phyloP scores from a whole-genome alignment of 1,140 invertebrate species.

The Neodiprion fabricii region DNA sequence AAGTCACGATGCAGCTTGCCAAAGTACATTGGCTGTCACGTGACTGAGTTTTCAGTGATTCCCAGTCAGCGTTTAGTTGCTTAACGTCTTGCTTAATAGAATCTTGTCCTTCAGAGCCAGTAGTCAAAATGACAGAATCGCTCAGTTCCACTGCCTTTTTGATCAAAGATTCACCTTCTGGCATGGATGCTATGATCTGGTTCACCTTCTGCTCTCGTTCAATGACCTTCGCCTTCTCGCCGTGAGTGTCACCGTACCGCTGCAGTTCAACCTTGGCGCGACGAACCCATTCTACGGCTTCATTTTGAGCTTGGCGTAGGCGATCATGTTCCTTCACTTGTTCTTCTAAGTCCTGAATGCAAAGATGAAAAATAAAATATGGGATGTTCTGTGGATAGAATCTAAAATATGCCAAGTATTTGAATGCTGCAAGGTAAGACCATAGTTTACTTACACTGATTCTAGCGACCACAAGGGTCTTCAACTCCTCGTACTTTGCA shows the following conservation, averaged over 20 bases:
- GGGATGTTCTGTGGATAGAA: conserved; percentile 19
- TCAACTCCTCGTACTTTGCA: conserved; percentile 74
- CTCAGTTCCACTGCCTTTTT: conserved; percentile 79
- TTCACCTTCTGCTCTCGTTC: conserved; percentile 77
- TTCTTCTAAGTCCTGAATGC: conserved; percentile 71
- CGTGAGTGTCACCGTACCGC: conserved; percentile 83
- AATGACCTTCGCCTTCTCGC: conserved; percentile 77
- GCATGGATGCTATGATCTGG: conserved; percentile 71
- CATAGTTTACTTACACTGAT: conserved; percentile 62
- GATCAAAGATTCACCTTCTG: conserved; percentile 75
- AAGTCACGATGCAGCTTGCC: conserved; percentile 81
- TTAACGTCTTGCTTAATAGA: conserved; percentile 83
- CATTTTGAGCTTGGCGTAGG: conserved; percentile 82
- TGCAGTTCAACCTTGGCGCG: conserved; percentile 84
- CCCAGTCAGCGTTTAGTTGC: conserved; percentile 86
- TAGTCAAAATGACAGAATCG: conserved; percentile 79
- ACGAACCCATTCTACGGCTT: conserved; percentile 87
- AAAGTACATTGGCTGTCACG: conserved; percentile 80
- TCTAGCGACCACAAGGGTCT: conserved; percentile 68
- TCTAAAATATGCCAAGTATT: conserved; percentile 25
- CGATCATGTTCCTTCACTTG: conserved; percentile 88
- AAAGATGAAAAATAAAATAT: conserved; percentile 13
- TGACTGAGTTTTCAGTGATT: conserved; percentile 80
- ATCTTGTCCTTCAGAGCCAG: conserved; percentile 86
- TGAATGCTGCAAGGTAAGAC: conserved; percentile 11